phyloP scores from a whole-genome alignment of 2,888 invertebrate species.

The Apamea crenata region DNA sequence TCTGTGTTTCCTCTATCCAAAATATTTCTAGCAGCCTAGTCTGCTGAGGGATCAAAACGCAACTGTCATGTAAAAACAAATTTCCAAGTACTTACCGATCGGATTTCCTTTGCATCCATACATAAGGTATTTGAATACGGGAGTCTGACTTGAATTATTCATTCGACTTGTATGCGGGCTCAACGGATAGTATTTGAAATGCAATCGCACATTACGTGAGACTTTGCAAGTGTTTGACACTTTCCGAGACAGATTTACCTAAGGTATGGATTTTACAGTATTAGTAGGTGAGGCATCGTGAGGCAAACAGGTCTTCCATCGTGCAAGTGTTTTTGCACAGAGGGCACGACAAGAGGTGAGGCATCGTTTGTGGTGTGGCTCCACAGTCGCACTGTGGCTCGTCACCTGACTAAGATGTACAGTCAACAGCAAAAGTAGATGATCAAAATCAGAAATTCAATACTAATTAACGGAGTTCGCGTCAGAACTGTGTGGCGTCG shows the following conservation, averaged over 20 bases:
- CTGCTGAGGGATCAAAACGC: conserved; percentile 21
- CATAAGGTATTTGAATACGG: conserved; percentile 69
- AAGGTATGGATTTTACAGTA: conserved; percentile 49
- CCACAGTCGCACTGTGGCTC: too few species aligned
- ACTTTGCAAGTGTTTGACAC: conserved; percentile 74
- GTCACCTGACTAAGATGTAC: too few species aligned
- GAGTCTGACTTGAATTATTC: conserved; percentile 80
- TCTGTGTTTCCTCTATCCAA: neutral
- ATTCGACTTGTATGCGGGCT: conserved; percentile 75
- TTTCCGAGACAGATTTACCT: conserved; percentile 64
- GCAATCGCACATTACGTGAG: conserved; percentile 82
- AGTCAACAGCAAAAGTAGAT: too few species aligned
- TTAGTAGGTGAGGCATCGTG: neutral
- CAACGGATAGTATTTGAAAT: conserved; percentile 80
- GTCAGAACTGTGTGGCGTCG: too few species aligned
- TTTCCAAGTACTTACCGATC: conserved; percentile 74
- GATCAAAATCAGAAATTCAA: too few species aligned
- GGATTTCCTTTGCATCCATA: conserved; percentile 76
- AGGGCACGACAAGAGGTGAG: too few species aligned
- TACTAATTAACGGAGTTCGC: too few species aligned
- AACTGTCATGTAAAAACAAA: conserved; percentile 66
- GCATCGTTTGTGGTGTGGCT: too few species aligned
- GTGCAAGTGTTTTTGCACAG: too few species aligned
- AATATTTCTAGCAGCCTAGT: neutral
- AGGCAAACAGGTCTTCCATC: neutral